A percentile compares a stretch with the other conserved stretches of the same genome.
Conservation (phyloP, 2,113 vertebrate species). For the Rhegmatorhina hoffmannsi region DNA sequence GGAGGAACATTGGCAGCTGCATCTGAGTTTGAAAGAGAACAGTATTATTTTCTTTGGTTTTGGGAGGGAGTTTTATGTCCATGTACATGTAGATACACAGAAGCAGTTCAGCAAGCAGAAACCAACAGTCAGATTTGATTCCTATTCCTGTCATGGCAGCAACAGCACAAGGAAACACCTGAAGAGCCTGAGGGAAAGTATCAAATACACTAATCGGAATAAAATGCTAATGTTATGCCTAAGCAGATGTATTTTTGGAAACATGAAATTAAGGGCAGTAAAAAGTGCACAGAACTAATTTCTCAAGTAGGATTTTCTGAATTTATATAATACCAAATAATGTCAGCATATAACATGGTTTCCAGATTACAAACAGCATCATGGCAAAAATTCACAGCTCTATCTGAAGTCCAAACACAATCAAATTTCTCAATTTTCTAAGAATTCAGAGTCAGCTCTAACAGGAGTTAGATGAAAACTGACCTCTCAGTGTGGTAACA, state of each 20-base stretch:
- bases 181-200: neutral
- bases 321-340: neutral
- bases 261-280: neutral
- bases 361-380: neutral
- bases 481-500: constrained; percentile 73
- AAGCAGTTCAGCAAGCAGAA: neutral
- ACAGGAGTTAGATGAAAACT: constrained; percentile 6
- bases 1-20: constrained; percentile 62
- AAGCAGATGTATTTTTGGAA: neutral
- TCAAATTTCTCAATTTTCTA: neutral
- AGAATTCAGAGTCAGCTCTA: neutral
- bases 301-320: neutral
- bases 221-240: neutral
- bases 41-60: neutral
- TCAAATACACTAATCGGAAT: neutral
- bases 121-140: neutral
- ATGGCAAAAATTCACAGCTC: neutral
- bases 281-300: neutral
- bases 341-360: neutral
- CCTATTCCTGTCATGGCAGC: neutral
- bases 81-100: neutral
- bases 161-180: neutral
- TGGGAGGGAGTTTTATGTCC: neutral
- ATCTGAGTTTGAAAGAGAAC: constrained; percentile 54
- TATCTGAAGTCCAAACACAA: neutral